Evolutionary conservation across 2,113 vertebrate genomes (phyloP).

Genomic region (Clarias batrachus): DNA sequence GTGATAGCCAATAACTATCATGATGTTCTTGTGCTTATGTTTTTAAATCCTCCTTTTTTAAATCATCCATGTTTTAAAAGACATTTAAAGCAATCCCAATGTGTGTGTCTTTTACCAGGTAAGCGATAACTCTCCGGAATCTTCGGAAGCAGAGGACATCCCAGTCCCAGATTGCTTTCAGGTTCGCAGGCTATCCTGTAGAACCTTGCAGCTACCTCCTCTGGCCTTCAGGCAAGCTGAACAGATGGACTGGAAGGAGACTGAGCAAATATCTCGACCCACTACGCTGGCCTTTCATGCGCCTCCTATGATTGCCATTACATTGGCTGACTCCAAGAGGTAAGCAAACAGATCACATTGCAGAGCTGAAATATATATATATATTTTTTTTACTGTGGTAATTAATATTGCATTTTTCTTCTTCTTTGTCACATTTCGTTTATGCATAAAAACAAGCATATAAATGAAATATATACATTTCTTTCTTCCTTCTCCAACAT

Average conservation of each 20-base stretch:
- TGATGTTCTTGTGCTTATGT: background rate
- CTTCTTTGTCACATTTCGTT: background rate
- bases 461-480: no score
- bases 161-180: conserved; percentile 69
- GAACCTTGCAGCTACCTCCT: conserved; percentile 78
- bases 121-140: background rate
- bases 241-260: conserved; percentile 77
- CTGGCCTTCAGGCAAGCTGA: conserved; percentile 78
- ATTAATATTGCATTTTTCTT: background rate
- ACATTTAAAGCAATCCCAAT: background rate
- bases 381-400: no score
- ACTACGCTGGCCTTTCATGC: conserved; percentile 75
- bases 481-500: no score
- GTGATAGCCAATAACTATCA: background rate
- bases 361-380: no score
- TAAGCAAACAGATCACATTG: conserved; percentile 54
- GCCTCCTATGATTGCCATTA: conserved; percentile 81
- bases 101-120: conserved; percentile 40
- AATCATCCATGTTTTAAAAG: background rate
- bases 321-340: conserved; percentile 77
- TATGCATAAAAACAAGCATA: no score
- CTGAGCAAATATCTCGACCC: conserved; percentile 67
- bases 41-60: background rate
- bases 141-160: conserved; percentile 65
- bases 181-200: conserved; percentile 74